phyloP scores from a whole-genome alignment of 2,797 vertebrate genomes.

The Sebastes minor region DNA sequence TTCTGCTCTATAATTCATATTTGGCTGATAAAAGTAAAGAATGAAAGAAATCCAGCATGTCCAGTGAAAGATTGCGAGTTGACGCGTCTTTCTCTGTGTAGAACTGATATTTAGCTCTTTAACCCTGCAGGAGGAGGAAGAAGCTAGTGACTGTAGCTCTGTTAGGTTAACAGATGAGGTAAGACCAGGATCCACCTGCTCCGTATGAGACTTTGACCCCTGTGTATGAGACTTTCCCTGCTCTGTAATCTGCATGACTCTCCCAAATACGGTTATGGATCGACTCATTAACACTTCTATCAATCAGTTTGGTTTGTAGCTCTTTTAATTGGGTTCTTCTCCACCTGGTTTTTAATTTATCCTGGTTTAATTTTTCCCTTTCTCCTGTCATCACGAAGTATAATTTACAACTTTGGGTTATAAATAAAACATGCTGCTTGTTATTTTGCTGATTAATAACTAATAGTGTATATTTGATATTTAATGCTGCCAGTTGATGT shows the following conservation, averaged over 20 bases:
- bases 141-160: constrained; percentile 71
- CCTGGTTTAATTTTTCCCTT: background rate
- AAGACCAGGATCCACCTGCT: constrained; percentile 53
- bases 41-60: background rate
- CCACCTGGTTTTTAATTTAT: background rate
- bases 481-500: background rate
- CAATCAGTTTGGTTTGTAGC: background rate
- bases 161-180: constrained; percentile 73
- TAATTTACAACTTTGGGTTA: background rate
- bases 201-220: background rate
- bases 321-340: background rate
- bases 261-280: background rate
- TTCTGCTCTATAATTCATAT: background rate
- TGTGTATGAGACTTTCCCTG: background rate
- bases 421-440: background rate
- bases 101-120: constrained; percentile 66
- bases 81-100: background rate
- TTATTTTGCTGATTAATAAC: background rate
- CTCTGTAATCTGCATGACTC: constrained; percentile 60
- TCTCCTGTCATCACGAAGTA: background rate
- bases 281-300: background rate
- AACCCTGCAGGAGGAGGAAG: constrained; percentile 69
- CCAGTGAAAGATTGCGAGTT: background rate
- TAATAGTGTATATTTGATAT: background rate
- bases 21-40: background rate